phyloP scores from a whole-genome alignment of 2,113 vertebrate species.

The Anolis sagrei region DNA sequence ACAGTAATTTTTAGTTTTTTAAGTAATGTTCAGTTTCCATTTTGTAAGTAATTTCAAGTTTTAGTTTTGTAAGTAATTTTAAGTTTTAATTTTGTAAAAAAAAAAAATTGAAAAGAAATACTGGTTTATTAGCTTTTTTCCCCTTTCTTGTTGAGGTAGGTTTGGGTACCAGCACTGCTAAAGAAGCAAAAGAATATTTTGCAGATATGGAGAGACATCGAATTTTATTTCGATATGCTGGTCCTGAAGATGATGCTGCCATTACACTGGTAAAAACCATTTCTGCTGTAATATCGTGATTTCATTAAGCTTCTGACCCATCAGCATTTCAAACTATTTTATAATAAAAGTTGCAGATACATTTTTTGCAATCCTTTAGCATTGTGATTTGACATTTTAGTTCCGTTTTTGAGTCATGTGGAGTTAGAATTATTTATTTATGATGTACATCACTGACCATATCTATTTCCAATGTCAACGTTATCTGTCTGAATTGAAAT shows the following conservation, averaged over 20 bases:
- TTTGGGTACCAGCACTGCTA: constrained; percentile 97
- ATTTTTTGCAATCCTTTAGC: not conserved
- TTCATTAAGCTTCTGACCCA: not conserved
- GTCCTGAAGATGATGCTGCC: constrained; percentile 96
- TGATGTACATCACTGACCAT: not conserved
- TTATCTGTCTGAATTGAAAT: not conserved
- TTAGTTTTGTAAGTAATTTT: not conserved
- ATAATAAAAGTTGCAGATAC: not conserved
- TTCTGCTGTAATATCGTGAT: not conserved
- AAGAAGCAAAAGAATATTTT: constrained; percentile 99
- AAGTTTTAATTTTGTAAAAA: not conserved
- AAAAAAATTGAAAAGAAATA: not conserved
- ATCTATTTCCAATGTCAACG: not conserved
- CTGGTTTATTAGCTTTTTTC: not conserved
- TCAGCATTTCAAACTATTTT: not conserved
- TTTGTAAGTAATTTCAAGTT: not conserved
- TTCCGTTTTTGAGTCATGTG: not conserved
- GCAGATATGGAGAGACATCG: constrained; percentile 96
- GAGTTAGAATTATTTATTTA: not conserved
- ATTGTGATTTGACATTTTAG: not conserved
- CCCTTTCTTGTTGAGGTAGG: constrained; percentile 76
- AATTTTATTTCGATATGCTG: constrained; percentile 92
- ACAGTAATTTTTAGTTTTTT: not conserved
- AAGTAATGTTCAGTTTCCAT: not conserved
- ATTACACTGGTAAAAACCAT: constrained; percentile 82